Percentiles rank a stretch among this genome's conserved stretches.
These are phyloP conservation scores for Netelia virgata DNA, from an alignment of 2,888 invertebrate species.

Conservation along the genomic window DNA sequence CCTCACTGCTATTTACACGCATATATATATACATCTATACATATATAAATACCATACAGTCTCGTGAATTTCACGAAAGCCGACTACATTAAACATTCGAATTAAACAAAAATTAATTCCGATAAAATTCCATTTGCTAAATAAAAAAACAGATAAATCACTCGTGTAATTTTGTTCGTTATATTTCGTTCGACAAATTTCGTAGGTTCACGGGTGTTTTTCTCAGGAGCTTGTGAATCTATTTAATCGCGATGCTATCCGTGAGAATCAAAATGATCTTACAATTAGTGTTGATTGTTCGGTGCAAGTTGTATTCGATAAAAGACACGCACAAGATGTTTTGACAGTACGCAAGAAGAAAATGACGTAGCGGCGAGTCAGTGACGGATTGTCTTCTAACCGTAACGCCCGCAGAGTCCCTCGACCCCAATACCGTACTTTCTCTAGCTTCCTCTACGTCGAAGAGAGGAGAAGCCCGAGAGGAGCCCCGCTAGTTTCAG, in stretches of 20 bases:
- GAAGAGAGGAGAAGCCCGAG: background rate
- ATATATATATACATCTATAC: background rate
- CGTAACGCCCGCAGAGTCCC: constrained; percentile 20
- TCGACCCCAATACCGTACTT: background rate
- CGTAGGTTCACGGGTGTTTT: constrained; percentile 17
- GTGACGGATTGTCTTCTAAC: constrained; percentile 45
- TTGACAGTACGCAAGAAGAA: constrained; percentile 38
- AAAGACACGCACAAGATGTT: constrained; percentile 42
- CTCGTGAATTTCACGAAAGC: constrained; percentile 17
- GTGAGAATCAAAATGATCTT: constrained; percentile 44
- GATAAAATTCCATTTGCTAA: background rate
- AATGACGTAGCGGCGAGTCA: constrained; percentile 26
- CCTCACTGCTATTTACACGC: constrained; percentile 39
- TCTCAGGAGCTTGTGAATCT: constrained; percentile 6
- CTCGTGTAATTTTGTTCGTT: background rate
- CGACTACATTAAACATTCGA: background rate
- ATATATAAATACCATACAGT: constrained; percentile 3
- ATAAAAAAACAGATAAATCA: background rate
- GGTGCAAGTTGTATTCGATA: constrained; percentile 10
- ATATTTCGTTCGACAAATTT: background rate
- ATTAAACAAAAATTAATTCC: background rate
- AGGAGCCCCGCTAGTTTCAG: constrained; percentile 19
- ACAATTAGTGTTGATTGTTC: background rate
- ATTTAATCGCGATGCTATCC: constrained; percentile 33
- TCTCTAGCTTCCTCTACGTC: constrained; percentile 34